Conservation (phyloP, 1,140 invertebrate genomes). For the Gerris buenoi region DNA sequence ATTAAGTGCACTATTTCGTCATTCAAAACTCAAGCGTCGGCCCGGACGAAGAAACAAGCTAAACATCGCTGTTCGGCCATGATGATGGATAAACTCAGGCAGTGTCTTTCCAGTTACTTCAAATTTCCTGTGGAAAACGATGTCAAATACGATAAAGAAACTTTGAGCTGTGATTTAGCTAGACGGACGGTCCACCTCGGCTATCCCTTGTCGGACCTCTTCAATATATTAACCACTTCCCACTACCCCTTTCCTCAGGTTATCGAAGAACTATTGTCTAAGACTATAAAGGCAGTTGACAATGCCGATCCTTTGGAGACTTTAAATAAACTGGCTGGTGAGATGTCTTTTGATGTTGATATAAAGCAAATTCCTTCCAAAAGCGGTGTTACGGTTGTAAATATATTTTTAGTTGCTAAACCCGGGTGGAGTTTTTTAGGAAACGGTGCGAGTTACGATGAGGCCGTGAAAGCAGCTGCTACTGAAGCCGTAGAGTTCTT, state of each 20-base stretch:
- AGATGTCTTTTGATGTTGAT: background rate
- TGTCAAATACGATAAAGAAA: background rate
- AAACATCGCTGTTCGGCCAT: conserved; percentile 37
- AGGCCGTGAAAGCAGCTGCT: background rate
- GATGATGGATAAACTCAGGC: conserved; percentile 33
- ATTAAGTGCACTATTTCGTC: conserved; percentile 46
- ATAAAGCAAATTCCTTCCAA: background rate
- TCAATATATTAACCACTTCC: background rate
- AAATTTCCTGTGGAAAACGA: no score
- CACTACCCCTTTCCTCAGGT: background rate
- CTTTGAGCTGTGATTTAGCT: background rate
- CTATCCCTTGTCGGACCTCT: background rate
- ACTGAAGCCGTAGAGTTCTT: background rate
- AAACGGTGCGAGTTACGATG: background rate
- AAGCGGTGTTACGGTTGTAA: background rate
- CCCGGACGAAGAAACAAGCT: conserved; percentile 39
- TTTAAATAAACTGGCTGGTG: background rate
- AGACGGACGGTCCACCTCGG: background rate
- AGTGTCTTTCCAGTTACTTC: conserved; percentile 4
- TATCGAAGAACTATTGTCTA: background rate
- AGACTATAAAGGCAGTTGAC: background rate
- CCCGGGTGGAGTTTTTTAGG: background rate
- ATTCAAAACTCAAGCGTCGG: conserved; percentile 36
- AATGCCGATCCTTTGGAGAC: background rate
- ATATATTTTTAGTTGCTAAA: background rate